phyloP scores from a whole-genome alignment of 2,888 invertebrate species.

The Tetropium fuscum region DNA sequence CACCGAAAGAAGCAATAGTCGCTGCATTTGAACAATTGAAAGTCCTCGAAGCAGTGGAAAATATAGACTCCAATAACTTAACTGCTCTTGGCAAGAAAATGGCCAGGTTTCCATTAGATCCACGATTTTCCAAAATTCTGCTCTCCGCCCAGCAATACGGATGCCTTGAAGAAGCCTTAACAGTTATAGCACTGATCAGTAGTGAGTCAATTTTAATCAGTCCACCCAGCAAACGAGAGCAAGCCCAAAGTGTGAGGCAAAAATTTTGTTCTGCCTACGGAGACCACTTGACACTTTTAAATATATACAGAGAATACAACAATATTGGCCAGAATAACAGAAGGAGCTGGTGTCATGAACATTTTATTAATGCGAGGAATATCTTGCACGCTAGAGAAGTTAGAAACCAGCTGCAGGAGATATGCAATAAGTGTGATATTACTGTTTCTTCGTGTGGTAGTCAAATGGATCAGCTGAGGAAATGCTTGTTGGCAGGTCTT shows the following conservation, averaged over 20 bases:
- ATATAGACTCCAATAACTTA: slow-evolving; percentile 71
- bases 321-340: slow-evolving; percentile 72
- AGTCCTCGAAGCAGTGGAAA: slow-evolving; percentile 79
- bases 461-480: slow-evolving; percentile 75
- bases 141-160: slow-evolving; percentile 81
- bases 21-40: slow-evolving; percentile 75
- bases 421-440: slow-evolving; percentile 72
- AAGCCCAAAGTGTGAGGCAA: slow-evolving; percentile 77
- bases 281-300: slow-evolving; percentile 92
- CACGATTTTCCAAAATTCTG: slow-evolving; percentile 66
- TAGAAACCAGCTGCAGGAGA: slow-evolving; percentile 80
- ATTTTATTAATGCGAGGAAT: slow-evolving; percentile 87
- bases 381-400: slow-evolving; percentile 85
- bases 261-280: slow-evolving; percentile 90
- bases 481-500: slow-evolving; percentile 84
- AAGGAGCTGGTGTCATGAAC: slow-evolving; percentile 86
- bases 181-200: slow-evolving; percentile 88
- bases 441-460: slow-evolving; percentile 74
- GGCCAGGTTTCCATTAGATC: slow-evolving; percentile 93
- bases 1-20: slow-evolving; percentile 77
- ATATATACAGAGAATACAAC: slow-evolving; percentile 85
- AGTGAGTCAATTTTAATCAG: slow-evolving; percentile 88
- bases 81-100: slow-evolving; percentile 86
- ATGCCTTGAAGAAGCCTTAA: slow-evolving; percentile 85
- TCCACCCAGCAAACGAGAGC: slow-evolving; percentile 80